Percentiles rank a stretch among this genome's conserved stretches.
phyloP scores from a whole-genome alignment of 2,888 invertebrate species.

The Carpatolechia fugitivella region DNA sequence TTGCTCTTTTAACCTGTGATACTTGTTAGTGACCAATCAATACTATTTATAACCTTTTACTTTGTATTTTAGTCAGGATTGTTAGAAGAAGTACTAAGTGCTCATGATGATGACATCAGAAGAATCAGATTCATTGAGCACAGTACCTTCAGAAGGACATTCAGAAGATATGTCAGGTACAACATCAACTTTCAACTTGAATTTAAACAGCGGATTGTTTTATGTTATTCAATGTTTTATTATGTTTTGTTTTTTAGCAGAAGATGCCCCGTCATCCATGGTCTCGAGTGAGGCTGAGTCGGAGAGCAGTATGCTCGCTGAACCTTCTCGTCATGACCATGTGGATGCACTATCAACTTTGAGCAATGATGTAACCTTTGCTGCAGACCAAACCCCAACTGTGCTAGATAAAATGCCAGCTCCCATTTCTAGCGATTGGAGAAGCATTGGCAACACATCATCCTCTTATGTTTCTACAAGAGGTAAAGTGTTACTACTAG shows the following conservation, averaged over 20 bases:
- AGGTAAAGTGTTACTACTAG: no score
- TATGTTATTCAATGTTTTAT: no score
- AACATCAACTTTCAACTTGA: not conserved
- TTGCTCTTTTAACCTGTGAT: no score
- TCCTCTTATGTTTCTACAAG: conserved; percentile 56
- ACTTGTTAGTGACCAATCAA: no score
- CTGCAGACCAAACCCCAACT: conserved; percentile 30
- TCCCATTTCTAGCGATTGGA: conserved; percentile 46
- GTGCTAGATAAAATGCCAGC: conserved; percentile 41
- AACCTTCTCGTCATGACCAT: conserved; percentile 46
- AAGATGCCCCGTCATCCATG: conserved; percentile 72
- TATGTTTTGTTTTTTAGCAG: conserved; percentile 33
- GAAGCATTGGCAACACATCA: conserved; percentile 41
- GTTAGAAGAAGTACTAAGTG: not conserved
- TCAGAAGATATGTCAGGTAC: conserved; percentile 63
- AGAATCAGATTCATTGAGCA: conserved; percentile 61
- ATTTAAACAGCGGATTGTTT: no score
- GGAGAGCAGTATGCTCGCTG: conserved; percentile 61
- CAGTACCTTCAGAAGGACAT: conserved; percentile 59
- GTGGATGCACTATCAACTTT: conserved; percentile 30
- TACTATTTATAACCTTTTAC: no score
- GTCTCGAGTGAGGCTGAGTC: conserved; percentile 73
- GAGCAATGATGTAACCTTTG: conserved; percentile 33
- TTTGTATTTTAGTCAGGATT: no score
- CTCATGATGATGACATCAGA: conserved; percentile 61